Evolutionary conservation across 2,888 invertebrate genomes (phyloP), one percentile per base, ranked within the genome.

Genomic region (Nebria salina): DNA sequence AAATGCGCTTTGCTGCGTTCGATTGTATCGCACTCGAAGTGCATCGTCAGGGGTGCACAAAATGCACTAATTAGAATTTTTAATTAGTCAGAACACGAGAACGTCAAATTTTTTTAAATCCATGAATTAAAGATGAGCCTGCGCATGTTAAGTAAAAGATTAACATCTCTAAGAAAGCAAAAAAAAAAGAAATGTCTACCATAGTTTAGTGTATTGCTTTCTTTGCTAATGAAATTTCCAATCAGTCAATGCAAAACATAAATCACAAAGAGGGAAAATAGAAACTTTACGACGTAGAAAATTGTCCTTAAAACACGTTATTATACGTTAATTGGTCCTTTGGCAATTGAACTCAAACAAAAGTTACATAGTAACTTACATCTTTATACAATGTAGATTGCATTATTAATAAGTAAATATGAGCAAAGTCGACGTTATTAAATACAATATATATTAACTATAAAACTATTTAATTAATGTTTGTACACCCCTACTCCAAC

Each of bases 21-120:
- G 78, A 78, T 78, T 78, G 78, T 78, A 78, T 78, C 78, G 73
- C 78, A 13, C 54, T 54, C 13, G 3, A 54, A 54, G 54, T 41
- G 73, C 20, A 54, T 15, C 41, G 8, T n/a, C 42, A 76, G 73
- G 73, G 72, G 34, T 78, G 73, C 65, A 66, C 76, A 76, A 42
- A 76, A 76, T 76, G 25, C 34, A 70, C 54, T 70, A 70, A 70
- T 70, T 70, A 70, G 70, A 70, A 70, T 70, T 26, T 26, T 70
- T 70, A 70, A 70, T 70, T 70, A 70, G 70, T 70, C 34, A 7
- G 25, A 70, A 66, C 25, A 26, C 25, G 26, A 70, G 54, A 8
- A 13, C 54, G 54, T 54, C 13, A 54, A 54, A 7, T 54, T 54
- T 54, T 54, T 54, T 54, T 54, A 11, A 54, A 2, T 13, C 13